Evolutionary conservation across 2,888 invertebrate species (phyloP), one percentile per base, ranked within the genome.

Genomic region (Drosophila multiciliata): DNA sequence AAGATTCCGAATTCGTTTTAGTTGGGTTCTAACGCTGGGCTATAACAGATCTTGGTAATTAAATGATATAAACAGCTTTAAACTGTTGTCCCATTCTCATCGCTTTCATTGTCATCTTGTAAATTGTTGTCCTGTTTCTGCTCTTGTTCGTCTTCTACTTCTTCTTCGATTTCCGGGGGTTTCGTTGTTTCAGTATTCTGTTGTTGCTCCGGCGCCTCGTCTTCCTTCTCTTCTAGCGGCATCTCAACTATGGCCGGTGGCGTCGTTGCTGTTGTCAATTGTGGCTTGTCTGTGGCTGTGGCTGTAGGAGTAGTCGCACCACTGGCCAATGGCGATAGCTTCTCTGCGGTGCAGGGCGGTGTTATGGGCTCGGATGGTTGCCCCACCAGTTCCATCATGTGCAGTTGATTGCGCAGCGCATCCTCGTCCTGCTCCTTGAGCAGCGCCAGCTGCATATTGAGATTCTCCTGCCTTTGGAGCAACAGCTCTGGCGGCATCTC

Each of bases 401-500:
- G 65, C 29, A 79, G 33, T 42, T 75, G 78, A 50, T 61, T 38
- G 23, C 72, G 75, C 75, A 78, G 33, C 15, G 68, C 54, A 29
- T 73, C 72, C 45, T 73, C 76, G 32, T 81, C 48, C 20, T 72
- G 58, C 36, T 71, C 72, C 26, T 66, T 66, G 6, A 71, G 59
- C 63, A 54, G 67, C 40, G 17, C 77, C 66, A 52, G 73, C 71
- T 71, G 61, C 7, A 63, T 67, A 40, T 55, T 9, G 2, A 65
- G 70, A n/a, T 40, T 73, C 61, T 76, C 82, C 54, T 87, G 80
- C 61, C 83, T 66, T 71, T 89, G 76, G 7, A 73, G 78, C 40
- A 86, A 75, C 70, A 88, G 59, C 52, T 89, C 87, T 48, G 82
- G 84, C 52, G 87, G 82, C 60, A 89, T 33, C 48, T 89, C 87